Evolutionary conservation across 2,113 vertebrate genomes (phyloP), one percentile per base, ranked within the genome.

Genomic region (Pelobates fuscus): DNA sequence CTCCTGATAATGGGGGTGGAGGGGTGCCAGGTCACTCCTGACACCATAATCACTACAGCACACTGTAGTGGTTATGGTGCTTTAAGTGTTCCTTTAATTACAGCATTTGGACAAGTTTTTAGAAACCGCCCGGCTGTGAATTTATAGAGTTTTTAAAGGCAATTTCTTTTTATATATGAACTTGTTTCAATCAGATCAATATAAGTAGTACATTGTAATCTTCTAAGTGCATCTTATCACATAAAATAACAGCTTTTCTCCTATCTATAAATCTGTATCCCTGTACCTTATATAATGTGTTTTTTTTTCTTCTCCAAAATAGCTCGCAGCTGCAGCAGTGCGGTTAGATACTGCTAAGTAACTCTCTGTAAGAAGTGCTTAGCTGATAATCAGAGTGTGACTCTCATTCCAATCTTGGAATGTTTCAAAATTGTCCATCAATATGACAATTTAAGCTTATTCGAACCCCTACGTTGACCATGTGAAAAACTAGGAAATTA

Each of bases 361-460:
- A 44, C 46, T 65, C 62, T 17, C 49, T 58, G 71, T 66, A 74
- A 74, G 62, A 26, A 55, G 71, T 55, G 62, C 62, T 74, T 74
- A 74, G 71, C 62, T 43, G 44, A 74, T 74, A 66, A 66, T 74
- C 61, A 55, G 62, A 18, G 58, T 74, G 62, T 66, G 49, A 15
- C 14, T 58, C 32, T 71, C 30, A 32, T 32, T 70, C 68, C 21
- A 55, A 59, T 70, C 54, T 43, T 70, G 21, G 55, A 25, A 59
- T 70, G 43, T 70, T 54, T 46, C n/a, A 23, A 18, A 59, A 43
- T 44, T 59, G 24, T 10, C 68, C 41, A 59, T 70, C 68, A 59
- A 23, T 70, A 70, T 60, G 54, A 41, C 54, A 25, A 27, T 55
- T 37, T 52, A 44, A 58, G 54, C 55, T 29, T 41, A 10, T 3